These are phyloP conservation scores for Python bivittatus DNA, from an alignment of 2,113 vertebrate species.

Conservation along the genomic window DNA sequence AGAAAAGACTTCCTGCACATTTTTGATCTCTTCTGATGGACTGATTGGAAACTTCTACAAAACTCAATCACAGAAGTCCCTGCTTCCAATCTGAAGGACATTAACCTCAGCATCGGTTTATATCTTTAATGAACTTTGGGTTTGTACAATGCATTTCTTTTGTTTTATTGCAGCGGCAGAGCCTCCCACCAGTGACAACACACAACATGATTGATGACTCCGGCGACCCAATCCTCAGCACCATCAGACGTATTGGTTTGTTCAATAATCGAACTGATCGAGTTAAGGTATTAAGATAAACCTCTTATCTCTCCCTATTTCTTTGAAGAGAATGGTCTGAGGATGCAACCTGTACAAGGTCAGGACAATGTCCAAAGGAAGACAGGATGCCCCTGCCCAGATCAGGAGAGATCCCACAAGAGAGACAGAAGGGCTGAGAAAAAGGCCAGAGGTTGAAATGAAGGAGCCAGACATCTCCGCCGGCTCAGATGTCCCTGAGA, in stretches of 20 bases:
- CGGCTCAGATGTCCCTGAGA: no score
- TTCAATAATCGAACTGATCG: constrained; percentile 92
- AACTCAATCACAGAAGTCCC: not conserved
- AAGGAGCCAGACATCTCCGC: no score
- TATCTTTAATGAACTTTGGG: not conserved
- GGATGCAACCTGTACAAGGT: not conserved
- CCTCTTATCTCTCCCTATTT: not conserved
- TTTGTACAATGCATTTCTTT: constrained; percentile 1
- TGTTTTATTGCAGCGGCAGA: constrained; percentile 78
- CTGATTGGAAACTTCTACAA: not conserved
- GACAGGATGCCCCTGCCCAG: not conserved
- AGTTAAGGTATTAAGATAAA: constrained; percentile 81
- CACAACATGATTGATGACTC: constrained; percentile 96
- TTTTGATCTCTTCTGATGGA: not conserved
- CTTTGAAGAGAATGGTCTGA: not conserved
- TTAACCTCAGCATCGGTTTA: not conserved
- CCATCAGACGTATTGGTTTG: constrained; percentile 89
- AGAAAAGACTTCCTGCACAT: not conserved
- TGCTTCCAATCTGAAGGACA: not conserved
- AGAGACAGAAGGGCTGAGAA: no score
- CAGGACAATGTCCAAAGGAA: not conserved
- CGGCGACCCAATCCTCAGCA: constrained; percentile 89
- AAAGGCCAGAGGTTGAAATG: no score
- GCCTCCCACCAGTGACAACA: constrained; percentile 94
- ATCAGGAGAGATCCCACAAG: not conserved